A percentile compares a stretch with the other conserved stretches of the same genome.
Conservation (phyloP, 2,113 vertebrate species). For the Mystacornis crossleyi region DNA sequence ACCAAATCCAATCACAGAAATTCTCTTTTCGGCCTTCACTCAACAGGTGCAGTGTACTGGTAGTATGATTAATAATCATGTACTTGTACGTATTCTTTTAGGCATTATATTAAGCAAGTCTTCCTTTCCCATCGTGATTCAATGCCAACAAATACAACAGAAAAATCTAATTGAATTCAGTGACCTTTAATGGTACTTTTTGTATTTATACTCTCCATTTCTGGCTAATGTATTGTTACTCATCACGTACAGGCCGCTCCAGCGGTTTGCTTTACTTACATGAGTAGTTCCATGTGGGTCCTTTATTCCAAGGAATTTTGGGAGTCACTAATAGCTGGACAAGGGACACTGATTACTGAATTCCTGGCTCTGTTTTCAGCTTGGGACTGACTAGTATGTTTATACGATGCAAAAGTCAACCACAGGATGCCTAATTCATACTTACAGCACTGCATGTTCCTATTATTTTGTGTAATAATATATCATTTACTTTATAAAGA, state of each 20-base stretch:
- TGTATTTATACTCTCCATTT: neutral
- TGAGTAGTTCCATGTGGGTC: neutral
- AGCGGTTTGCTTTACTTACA: neutral
- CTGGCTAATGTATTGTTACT: neutral
- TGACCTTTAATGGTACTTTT: neutral
- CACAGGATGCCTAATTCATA: slow-evolving; percentile 70
- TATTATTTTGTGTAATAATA: slow-evolving; percentile 75
- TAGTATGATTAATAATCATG: neutral
- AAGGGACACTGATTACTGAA: neutral
- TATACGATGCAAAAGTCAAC: slow-evolving; percentile 55
- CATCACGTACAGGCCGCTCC: neutral
- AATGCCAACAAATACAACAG: neutral
- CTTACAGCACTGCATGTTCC: slow-evolving; percentile 46
- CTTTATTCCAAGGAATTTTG: neutral
- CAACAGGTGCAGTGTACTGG: neutral
- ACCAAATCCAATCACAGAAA: neutral
- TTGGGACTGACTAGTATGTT: slow-evolving; percentile 25
- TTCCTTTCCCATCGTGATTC: neutral
- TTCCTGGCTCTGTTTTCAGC: slow-evolving; percentile 17
- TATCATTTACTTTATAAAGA: slow-evolving; percentile 68
- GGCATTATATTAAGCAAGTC: neutral
- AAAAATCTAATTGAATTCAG: neutral
- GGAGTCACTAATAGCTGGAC: slow-evolving; percentile 9
- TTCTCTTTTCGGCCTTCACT: neutral
- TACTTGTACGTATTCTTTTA: neutral